These are phyloP conservation scores for Tokudaia muenninki DNA, from an alignment of 2,797 vertebrate species.

Conservation along the genomic window DNA sequence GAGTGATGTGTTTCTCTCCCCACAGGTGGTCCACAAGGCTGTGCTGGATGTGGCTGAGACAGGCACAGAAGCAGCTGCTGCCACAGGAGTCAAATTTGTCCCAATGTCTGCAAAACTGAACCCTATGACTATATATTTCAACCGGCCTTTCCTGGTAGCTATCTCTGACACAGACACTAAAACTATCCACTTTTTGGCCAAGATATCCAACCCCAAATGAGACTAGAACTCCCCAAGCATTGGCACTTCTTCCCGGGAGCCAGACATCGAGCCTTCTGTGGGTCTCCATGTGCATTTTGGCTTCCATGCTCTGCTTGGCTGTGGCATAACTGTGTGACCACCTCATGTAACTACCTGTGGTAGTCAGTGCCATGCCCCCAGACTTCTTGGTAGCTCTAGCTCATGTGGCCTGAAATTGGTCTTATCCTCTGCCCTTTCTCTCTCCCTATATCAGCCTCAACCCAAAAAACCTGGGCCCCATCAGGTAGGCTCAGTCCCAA, in stretches of 20 bases:
- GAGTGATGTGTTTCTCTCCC: neutral
- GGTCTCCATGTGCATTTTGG: neutral
- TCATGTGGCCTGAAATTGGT: rapidly evolving
- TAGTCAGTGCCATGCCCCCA: rapidly evolving
- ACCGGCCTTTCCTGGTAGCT: neutral
- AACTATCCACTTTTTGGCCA: neutral
- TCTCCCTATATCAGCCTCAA: neutral
- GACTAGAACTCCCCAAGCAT: conserved; percentile 64
- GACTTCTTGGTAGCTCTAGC: rapidly evolving
- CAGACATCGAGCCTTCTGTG: rapidly evolving
- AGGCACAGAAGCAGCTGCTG: conserved; percentile 92
- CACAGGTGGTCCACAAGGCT: conserved; percentile 93
- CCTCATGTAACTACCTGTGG: rapidly evolving
- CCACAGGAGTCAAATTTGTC: conserved; percentile 85
- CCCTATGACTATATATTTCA: conserved; percentile 79
- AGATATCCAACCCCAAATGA: neutral
- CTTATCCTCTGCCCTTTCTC: neutral
- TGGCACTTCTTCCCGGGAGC: rapidly evolving
- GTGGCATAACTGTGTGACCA: rapidly evolving
- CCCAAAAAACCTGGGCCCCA: rapidly evolving
- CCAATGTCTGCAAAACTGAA: conserved; percentile 52
- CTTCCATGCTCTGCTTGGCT: rapidly evolving
- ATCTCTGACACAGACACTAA: rapidly evolving
- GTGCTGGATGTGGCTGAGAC: conserved; percentile 92
- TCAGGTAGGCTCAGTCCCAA: neutral